Conservation (phyloP, 2,797 vertebrate species). For the Danionella dracula region DNA sequence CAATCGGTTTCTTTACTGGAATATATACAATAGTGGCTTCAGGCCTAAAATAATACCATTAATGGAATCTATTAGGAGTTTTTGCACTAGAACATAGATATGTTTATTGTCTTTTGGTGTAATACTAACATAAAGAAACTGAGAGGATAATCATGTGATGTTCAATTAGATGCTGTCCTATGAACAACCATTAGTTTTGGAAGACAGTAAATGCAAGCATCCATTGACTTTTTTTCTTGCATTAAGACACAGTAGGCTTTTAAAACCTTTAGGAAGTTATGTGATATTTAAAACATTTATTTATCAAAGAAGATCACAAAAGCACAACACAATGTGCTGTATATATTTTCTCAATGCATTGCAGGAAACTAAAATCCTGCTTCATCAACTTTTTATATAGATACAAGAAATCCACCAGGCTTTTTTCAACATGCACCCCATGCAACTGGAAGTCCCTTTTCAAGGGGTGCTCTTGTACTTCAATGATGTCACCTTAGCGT, state of each 20-base stretch:
- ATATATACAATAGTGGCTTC: slow-evolving; percentile 19
- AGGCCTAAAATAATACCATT: background rate
- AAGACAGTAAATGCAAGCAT: no score
- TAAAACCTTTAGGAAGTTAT: slow-evolving; percentile 1
- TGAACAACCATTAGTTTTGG: no score
- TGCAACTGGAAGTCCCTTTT: slow-evolving; percentile 15
- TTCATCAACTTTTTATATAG: background rate
- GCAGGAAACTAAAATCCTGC: no score
- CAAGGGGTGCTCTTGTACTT: slow-evolving; percentile 36
- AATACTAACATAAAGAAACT: no score
- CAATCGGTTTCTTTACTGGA: slow-evolving; percentile 16
- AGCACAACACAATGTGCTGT: slow-evolving; percentile 20
- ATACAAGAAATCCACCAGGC: slow-evolving; percentile 2
- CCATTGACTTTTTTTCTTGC: no score
- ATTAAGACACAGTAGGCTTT: no score
- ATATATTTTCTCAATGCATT: background rate
- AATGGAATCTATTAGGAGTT: slow-evolving; percentile 6
- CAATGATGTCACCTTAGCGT: slow-evolving; percentile 37
- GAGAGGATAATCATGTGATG: no score
- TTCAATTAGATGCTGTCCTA: no score
- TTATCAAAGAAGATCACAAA: background rate
- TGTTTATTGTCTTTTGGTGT: background rate
- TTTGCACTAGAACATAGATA: slow-evolving; percentile 20
- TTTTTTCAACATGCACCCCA: slow-evolving; percentile 16
- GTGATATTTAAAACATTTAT: background rate